Conservation (phyloP, 2,113 vertebrate genomes). For the Megaceryle torquata region DNA sequence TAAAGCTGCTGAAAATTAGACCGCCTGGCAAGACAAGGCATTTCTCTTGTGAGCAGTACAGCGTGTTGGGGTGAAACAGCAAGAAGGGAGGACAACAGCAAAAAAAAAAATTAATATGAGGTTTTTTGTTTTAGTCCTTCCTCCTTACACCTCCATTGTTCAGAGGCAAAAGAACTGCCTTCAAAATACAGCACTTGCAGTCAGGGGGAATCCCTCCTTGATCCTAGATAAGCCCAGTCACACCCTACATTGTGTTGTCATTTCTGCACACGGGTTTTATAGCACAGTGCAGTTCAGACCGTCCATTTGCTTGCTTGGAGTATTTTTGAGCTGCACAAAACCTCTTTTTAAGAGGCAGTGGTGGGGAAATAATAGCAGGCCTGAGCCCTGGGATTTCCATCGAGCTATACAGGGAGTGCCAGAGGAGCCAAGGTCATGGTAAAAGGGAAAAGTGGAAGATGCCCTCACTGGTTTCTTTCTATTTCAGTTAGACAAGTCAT, state of each 20-base stretch:
- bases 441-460: not conserved
- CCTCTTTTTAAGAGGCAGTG: not conserved
- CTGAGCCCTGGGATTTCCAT: not conserved
- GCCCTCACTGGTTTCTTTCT: not conserved
- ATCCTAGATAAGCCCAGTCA: not conserved
- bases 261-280: not conserved
- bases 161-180: not conserved
- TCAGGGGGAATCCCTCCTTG: not conserved
- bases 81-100: not conserved
- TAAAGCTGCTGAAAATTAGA: not conserved
- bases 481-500: not conserved
- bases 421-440: not conserved
- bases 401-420: not conserved
- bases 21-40: not conserved
- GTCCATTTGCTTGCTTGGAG: not conserved
- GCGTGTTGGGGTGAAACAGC: not conserved
- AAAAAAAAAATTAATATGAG: not conserved
- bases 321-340: not conserved
- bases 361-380: not conserved
- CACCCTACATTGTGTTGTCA: fast-evolving
- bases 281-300: not conserved
- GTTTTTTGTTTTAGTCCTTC: not conserved
- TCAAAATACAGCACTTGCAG: not conserved
- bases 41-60: not conserved
- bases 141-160: not conserved